Evolutionary conservation across 2,113 vertebrate genomes (phyloP).

Genomic region (Eulemur rufifrons): DNA sequence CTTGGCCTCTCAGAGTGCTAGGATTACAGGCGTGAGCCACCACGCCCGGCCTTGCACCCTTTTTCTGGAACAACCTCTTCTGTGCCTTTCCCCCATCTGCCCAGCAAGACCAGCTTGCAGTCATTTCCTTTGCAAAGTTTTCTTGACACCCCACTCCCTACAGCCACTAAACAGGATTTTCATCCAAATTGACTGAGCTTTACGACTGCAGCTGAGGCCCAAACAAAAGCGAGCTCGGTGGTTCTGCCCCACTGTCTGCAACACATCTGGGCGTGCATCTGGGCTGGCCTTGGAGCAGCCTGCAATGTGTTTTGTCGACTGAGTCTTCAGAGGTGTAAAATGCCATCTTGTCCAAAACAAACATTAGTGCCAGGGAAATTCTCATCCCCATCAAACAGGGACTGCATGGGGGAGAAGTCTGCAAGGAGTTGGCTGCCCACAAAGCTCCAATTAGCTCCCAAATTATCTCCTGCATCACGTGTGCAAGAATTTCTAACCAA

Average conservation of each 20-base stretch:
- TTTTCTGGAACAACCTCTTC: not conserved
- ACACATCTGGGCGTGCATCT: conserved; percentile 1
- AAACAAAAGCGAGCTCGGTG: conserved; percentile 64
- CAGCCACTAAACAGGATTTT: not conserved
- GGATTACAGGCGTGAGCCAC: too few species aligned
- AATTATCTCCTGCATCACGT: conserved; percentile 83
- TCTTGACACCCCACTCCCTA: not conserved
- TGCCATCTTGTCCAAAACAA: conserved; percentile 80
- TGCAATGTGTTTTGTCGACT: conserved; percentile 55
- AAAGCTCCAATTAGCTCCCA: conserved; percentile 84
- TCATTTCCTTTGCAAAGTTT: not conserved
- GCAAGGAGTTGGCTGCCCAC: conserved; percentile 70
- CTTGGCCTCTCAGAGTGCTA: too few species aligned
- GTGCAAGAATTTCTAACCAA: conserved; percentile 84
- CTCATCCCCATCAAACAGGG: conserved; percentile 31
- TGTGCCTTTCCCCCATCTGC: not conserved
- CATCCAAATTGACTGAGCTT: not conserved
- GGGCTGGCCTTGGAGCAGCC: conserved; percentile 44
- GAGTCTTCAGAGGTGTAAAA: conserved; percentile 75
- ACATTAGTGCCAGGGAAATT: conserved; percentile 59
- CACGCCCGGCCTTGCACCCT: not conserved
- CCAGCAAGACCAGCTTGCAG: not conserved
- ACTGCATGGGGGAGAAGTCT: conserved; percentile 67
- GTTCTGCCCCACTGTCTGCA: conserved; percentile 17
- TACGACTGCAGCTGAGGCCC: conserved; percentile 44